Conservation (phyloP, 2,888 invertebrate genomes). For the Apantesis nais region DNA sequence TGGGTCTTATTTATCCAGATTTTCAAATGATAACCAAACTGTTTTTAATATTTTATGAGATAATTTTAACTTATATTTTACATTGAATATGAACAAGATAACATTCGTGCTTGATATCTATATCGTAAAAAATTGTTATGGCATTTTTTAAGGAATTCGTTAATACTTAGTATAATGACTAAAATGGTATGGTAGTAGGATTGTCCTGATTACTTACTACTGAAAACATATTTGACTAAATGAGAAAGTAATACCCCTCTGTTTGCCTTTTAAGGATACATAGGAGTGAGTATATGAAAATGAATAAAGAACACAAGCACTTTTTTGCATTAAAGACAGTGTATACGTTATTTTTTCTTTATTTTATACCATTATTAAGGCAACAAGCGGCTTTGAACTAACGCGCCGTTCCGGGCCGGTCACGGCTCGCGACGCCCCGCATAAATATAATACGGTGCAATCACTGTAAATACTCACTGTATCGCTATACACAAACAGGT, state of each 20-base stretch:
- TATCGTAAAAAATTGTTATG: not conserved
- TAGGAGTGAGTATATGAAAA: not conserved
- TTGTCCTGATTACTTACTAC: not conserved
- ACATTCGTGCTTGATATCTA: not conserved
- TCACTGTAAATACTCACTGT: conserved; percentile 68
- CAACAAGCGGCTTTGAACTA: conserved; percentile 35
- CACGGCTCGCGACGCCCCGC: conserved; percentile 55
- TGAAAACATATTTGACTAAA: too few species aligned
- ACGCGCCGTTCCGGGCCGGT: conserved; percentile 55
- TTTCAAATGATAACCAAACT: too few species aligned
- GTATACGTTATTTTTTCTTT: not conserved
- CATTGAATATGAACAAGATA: not conserved
- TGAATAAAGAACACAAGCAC: not conserved
- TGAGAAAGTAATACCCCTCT: not conserved
- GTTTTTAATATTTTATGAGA: too few species aligned
- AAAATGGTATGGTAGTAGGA: too few species aligned
- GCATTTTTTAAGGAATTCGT: not conserved
- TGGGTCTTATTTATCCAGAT: too few species aligned
- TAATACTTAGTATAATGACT: not conserved
- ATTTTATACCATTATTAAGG: not conserved
- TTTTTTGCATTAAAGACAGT: not conserved
- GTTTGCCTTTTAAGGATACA: not conserved
- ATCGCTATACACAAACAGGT: conserved; percentile 57
- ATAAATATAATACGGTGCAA: conserved; percentile 72
- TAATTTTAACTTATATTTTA: too few species aligned